These are phyloP conservation scores for Drosophila sturtevanti DNA, from an alignment of 1,140 invertebrate genomes.

Conservation along the genomic window DNA sequence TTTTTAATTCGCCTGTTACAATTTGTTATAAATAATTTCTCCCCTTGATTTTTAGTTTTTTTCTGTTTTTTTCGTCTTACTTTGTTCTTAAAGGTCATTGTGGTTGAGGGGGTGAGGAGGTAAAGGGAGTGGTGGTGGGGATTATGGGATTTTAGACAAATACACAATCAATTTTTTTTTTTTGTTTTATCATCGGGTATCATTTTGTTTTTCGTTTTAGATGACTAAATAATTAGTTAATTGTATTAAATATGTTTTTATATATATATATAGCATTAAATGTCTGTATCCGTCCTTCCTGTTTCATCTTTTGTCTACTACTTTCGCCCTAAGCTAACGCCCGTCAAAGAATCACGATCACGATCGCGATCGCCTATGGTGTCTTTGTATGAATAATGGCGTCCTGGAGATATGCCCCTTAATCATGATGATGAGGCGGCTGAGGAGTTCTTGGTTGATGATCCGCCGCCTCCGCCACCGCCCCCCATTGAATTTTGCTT, in stretches of 20 bases:
- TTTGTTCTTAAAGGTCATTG: background rate
- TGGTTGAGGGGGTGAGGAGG: background rate
- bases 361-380: conserved; percentile 17
- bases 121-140: background rate
- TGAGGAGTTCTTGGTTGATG: conserved; percentile 78
- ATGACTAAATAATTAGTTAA: conserved; percentile 62
- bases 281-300: conserved; percentile 19
- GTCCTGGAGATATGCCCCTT: conserved; percentile 42
- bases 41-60: background rate
- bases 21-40: conserved; percentile 5
- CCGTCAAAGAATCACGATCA: background rate
- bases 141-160: background rate
- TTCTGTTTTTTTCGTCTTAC: background rate
- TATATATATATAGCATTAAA: conserved; percentile 62
- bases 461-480: conserved; percentile 49
- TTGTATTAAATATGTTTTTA: conserved; percentile 30
- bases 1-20: background rate
- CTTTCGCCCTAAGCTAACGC: conserved; percentile 42
- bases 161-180: background rate
- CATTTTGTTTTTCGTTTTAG: conserved; percentile 22
- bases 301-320: conserved; percentile 28
- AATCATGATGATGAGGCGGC: conserved; percentile 81
- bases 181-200: conserved; percentile 23
- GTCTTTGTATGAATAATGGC: conserved; percentile 51
- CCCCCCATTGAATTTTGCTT: conserved; percentile 50